Base-by-base conservation (phyloP, 2,113 vertebrate species). In the Syngnathus floridae region DNA sequence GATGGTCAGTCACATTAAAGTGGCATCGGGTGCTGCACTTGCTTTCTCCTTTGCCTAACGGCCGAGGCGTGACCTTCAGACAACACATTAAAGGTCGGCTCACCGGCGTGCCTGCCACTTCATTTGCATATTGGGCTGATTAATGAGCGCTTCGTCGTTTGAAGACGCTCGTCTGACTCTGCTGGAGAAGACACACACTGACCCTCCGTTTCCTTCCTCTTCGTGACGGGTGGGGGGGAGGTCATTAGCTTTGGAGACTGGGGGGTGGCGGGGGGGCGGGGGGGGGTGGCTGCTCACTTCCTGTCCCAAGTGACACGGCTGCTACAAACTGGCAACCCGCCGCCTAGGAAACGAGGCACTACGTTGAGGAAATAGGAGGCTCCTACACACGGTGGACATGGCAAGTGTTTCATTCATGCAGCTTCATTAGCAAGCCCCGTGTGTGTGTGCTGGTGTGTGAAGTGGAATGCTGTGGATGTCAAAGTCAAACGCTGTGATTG, bases 141-240 rank as follows among this genome's bases (percentile, higher is more conserved):
- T 74, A 86, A 77, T 75, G 71, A 76, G 36, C 43, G 10, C 38
- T 21, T 65, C 51, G 41, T 77, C 78, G 46, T 86, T 84, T 86
- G 80, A 86, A 81, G 82, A 63, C 22, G 45, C 26, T 71, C 76
- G 54, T 78, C 74, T 17, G 66, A 71, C 84, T 74, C 85, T 58
- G 78, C 79, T 79, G 81, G 83, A 82, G 67, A 81, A 84, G 64
- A 67, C 78, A 84, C 83, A 82, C 73, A 81, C 81, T 87, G 71
- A 80, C 79, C 76, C 81, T 31, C 0, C 61, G 70, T 75, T 80
- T 84, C 64, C 71, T 70, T 75, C 79, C 74, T 54, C 75, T 84
- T 83, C 81, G 76, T 77, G 56, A 66, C 62, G 63, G 73, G 64
- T 67, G 67, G 49, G 61, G 66, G 62, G 46, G 73, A 61, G 46